phyloP scores from a whole-genome alignment of 2,888 invertebrate genomes.

The Heliconius ethilla region DNA sequence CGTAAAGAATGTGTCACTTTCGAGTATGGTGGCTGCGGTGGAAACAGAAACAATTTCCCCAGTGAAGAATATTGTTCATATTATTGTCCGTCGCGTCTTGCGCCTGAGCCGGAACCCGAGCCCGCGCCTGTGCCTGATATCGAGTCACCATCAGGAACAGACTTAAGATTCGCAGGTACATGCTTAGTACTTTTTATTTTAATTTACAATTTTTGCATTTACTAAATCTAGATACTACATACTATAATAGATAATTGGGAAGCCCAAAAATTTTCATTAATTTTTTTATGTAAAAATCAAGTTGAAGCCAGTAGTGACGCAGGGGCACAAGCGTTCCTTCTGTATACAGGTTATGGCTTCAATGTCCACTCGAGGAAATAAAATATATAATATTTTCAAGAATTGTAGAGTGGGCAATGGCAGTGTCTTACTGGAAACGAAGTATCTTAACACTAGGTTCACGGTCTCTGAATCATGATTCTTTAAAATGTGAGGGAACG shows the following conservation, averaged over 20 bases:
- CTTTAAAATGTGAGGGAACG: background rate
- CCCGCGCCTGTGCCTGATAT: background rate
- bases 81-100: slow-evolving; percentile 82
- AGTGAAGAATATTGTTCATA: slow-evolving; percentile 86
- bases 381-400: no score
- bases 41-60: slow-evolving; percentile 90
- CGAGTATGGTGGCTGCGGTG: slow-evolving; percentile 90
- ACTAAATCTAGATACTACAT: no score
- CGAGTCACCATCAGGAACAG: background rate
- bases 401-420: no score
- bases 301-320: no score
- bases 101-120: background rate
- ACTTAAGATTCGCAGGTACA: background rate
- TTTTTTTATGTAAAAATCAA: no score
- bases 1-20: slow-evolving; percentile 90
- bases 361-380: no score
- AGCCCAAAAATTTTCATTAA: no score
- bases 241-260: no score
- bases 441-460: no score
- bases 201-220: background rate
- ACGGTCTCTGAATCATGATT: background rate
- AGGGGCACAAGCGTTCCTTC: no score
- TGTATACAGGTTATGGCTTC: no score
- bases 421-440: no score
- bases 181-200: background rate